Conservation (phyloP, 2,888 invertebrate species). For the Didymodactylos carnosus region DNA sequence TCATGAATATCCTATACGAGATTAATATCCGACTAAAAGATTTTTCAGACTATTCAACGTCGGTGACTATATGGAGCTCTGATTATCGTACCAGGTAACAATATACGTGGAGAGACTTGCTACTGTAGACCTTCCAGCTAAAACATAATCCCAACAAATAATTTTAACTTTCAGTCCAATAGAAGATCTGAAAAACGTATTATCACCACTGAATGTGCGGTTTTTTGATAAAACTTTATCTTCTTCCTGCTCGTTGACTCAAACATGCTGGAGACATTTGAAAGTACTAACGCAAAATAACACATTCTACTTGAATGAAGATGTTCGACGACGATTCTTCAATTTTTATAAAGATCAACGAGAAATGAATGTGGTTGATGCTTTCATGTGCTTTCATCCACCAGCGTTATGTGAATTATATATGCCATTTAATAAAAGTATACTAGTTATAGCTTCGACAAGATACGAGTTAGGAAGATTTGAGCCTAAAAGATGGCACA, state of each 20-base stretch:
- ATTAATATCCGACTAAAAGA: too few relatives aligned
- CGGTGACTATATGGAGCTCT: background rate
- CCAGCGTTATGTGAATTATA: background rate
- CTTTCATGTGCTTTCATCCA: conserved; percentile 7
- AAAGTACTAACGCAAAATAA: background rate
- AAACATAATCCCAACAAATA: background rate
- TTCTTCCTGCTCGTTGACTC: background rate
- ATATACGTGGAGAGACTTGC: background rate
- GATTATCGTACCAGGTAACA: background rate
- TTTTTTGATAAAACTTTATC: background rate
- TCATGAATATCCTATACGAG: too few relatives aligned
- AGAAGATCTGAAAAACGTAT: background rate
- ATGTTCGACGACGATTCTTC: background rate
- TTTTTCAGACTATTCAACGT: too few relatives aligned
- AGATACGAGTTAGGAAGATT: conserved; percentile 4
- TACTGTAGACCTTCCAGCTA: background rate
- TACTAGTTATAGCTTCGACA: conserved; percentile 5
- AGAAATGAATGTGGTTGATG: conserved; percentile 1
- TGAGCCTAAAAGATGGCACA: conserved; percentile 5
- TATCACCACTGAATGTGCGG: background rate
- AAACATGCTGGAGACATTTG: background rate
- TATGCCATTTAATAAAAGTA: conserved; percentile 4
- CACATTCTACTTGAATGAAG: background rate
- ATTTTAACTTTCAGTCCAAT: background rate
- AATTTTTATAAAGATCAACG: background rate